Percentiles rank a stretch among this genome's conserved stretches.
Evolutionary conservation across 2,888 invertebrate genomes (phyloP).

Genomic region (Alsophila aescularia): DNA sequence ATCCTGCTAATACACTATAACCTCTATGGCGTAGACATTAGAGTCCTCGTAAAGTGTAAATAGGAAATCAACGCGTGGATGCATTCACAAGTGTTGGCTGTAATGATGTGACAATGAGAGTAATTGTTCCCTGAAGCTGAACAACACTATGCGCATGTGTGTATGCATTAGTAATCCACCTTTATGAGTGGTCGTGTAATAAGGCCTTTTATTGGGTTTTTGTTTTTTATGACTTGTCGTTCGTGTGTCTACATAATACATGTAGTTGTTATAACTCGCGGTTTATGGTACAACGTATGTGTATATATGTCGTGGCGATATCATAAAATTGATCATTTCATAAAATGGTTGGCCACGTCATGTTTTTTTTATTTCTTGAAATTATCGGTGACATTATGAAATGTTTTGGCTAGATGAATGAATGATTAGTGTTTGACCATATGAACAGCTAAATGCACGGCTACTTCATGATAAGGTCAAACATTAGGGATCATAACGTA

Average conservation of each 20-base stretch:
- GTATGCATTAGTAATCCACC: conserved; percentile 69
- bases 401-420: too few relatives aligned
- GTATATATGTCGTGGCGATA: too few relatives aligned
- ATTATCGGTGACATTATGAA: too few relatives aligned
- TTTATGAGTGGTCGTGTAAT: conserved; percentile 51
- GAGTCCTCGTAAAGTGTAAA: conserved; percentile 45
- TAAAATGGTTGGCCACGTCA: too few relatives aligned
- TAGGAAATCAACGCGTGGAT: conserved; percentile 61
- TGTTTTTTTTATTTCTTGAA: too few relatives aligned
- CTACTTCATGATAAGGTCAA: too few relatives aligned
- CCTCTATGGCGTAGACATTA: conserved; percentile 33
- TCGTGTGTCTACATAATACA: conserved; percentile 14
- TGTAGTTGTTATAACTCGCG: not conserved
- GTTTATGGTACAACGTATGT: not conserved
- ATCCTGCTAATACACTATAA: conserved; percentile 27
- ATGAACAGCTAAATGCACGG: too few relatives aligned
- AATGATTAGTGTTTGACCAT: too few relatives aligned
- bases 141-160: conserved; percentile 48
- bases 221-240: conserved; percentile 34
- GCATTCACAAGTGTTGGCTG: conserved; percentile 74
- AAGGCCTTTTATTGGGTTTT: conserved; percentile 49
- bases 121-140: conserved; percentile 65
- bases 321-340: too few relatives aligned
- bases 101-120: conserved; percentile 81
- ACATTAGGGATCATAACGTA: too few relatives aligned